phyloP scores from a whole-genome alignment of 2,113 vertebrate genomes.

The Pteropus alecto region DNA sequence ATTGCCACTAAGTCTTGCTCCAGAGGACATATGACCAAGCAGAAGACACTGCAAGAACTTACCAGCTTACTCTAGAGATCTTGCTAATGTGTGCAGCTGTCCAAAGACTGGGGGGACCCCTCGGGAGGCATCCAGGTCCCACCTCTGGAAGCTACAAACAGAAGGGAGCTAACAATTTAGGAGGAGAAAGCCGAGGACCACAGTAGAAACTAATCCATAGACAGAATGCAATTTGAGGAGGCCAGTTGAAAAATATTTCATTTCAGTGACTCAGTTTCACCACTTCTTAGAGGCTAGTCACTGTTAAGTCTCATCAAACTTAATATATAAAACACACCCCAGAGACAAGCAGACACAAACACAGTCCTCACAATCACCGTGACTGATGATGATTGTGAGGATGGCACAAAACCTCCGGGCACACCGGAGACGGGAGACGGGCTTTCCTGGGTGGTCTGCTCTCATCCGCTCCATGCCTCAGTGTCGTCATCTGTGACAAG shows the following conservation, averaged over 20 bases:
- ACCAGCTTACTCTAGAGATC: background rate
- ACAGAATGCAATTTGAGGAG: background rate
- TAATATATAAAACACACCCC: background rate
- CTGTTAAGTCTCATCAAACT: background rate
- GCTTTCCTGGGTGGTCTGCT: too few species aligned
- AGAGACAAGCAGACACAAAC: background rate
- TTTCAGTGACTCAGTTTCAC: slow-evolving; percentile 26
- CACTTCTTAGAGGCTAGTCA: background rate
- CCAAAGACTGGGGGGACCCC: background rate
- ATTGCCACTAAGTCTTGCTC: background rate
- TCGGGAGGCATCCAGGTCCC: background rate
- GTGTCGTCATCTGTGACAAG: background rate
- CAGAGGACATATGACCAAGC: background rate
- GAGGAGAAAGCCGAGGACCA: background rate
- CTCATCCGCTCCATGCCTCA: background rate
- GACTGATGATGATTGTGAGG: too few species aligned
- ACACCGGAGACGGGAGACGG: background rate
- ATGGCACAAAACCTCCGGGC: accelerated
- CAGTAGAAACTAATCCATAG: background rate
- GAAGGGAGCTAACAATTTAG: background rate
- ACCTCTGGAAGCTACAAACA: background rate
- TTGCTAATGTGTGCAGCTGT: background rate
- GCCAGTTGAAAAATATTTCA: background rate
- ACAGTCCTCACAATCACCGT: background rate
- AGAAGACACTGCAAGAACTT: background rate